A percentile compares a stretch with the other conserved stretches of the same genome.
phyloP scores from a whole-genome alignment of 2,888 invertebrate genomes.

The Drosophila borealis region DNA sequence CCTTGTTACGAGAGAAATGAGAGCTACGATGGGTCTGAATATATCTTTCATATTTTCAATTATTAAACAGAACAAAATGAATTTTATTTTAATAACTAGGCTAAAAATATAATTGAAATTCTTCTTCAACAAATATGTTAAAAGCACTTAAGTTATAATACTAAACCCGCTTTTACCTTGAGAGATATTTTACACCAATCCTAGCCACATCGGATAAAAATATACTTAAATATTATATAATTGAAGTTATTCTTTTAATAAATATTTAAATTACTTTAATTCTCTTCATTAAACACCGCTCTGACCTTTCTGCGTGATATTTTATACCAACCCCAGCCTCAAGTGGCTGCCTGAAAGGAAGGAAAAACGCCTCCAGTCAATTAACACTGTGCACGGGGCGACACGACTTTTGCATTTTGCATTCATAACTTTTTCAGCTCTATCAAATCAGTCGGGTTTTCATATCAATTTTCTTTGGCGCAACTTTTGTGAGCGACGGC shows the following conservation, averaged over 20 bases:
- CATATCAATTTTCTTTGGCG: conserved; percentile 11
- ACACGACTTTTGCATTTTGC: conserved; percentile 77
- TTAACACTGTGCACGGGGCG: conserved; percentile 15
- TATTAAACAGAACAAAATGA: too few relatives aligned
- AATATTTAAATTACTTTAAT: not conserved
- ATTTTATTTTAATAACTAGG: too few relatives aligned
- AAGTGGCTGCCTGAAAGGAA: conserved; percentile 14
- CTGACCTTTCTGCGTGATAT: conserved; percentile 19
- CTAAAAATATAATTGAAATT: too few relatives aligned
- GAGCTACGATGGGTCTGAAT: too few relatives aligned
- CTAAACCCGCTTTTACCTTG: too few relatives aligned
- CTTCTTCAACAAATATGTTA: too few relatives aligned
- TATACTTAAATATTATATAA: not conserved
- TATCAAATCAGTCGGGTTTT: conserved; percentile 50
- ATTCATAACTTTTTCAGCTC: conserved; percentile 64
- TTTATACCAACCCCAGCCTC: conserved; percentile 10
- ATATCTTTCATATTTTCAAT: too few relatives aligned
- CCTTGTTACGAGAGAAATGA: too few relatives aligned
- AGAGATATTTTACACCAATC: too few relatives aligned
- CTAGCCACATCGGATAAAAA: too few relatives aligned
- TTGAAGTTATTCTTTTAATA: not conserved
- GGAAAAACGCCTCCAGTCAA: conserved; percentile 36
- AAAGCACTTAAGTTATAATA: too few relatives aligned
- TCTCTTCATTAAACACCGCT: not conserved
- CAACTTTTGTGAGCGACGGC: conserved; percentile 30